Evolutionary conservation across 1,140 invertebrate species (phyloP).

Genomic region (Meteorus sp.): DNA sequence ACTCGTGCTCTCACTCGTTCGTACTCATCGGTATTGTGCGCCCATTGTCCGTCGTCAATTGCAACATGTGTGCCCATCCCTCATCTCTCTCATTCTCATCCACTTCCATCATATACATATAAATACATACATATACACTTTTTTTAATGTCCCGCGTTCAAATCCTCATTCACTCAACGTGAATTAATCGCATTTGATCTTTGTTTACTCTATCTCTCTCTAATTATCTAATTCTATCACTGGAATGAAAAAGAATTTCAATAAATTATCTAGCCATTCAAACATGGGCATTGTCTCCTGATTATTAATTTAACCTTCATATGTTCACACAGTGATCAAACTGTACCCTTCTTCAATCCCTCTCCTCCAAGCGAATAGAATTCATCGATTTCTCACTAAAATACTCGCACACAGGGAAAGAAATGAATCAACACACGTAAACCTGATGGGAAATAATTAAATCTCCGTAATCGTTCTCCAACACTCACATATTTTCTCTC

Average conservation of each 20-base stretch:
- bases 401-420: no score
- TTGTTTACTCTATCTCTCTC: neutral
- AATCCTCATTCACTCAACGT: conserved; percentile 10
- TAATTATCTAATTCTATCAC: no score
- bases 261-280: neutral
- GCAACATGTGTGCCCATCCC: conserved; percentile 50
- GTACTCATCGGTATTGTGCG: conserved; percentile 18
- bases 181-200: conserved; percentile 20
- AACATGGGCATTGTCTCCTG: no score
- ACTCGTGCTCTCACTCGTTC: conserved; percentile 16
- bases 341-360: no score
- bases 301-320: no score
- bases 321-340: no score
- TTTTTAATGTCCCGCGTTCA: neutral
- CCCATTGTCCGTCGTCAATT: conserved; percentile 44
- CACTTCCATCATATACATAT: conserved; percentile 22
- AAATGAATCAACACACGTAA: no score
- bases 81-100: conserved; percentile 26
- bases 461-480: no score
- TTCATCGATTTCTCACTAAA: no score
- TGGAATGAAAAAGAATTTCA: neutral
- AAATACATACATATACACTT: neutral
- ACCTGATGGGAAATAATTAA: no score
- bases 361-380: no score
- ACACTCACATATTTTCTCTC: no score